A percentile compares a stretch with the other conserved stretches of the same genome.
These are phyloP conservation scores for Periophthalmodon schlosseri DNA, from an alignment of 2,113 vertebrate genomes.

Conservation along the genomic window DNA sequence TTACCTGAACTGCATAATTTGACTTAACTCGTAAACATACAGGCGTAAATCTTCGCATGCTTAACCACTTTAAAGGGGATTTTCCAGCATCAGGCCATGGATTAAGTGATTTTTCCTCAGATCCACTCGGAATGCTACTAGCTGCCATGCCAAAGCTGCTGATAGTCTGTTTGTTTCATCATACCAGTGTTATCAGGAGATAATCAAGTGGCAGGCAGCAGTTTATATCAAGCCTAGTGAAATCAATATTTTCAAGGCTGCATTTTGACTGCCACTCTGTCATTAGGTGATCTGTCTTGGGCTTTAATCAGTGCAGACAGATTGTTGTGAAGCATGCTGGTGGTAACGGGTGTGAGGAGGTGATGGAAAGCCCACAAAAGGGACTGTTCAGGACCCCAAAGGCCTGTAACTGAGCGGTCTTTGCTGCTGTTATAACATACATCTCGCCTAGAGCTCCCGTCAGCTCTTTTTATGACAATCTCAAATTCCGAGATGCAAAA, in stretches of 20 bases:
- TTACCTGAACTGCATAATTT: conserved; percentile 48
- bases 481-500: conserved; percentile 68
- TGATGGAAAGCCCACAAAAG: conserved; percentile 53
- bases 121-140: conserved; percentile 37
- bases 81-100: conserved; percentile 48
- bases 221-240: conserved; percentile 12
- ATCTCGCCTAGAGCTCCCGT: conserved; percentile 64
- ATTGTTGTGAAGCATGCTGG: conserved; percentile 50
- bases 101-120: conserved; percentile 48
- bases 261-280: conserved; percentile 39
- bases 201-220: conserved; percentile 31
- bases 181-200: conserved; percentile 32
- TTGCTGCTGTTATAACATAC: conserved; percentile 54
- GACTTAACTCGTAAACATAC: conserved; percentile 21
- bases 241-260: conserved; percentile 43
- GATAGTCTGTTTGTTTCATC: conserved; percentile 48
- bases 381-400: conserved; percentile 41
- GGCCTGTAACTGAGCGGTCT: conserved; percentile 36
- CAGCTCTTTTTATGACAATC: conserved; percentile 67
- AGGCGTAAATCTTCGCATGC: conserved; percentile 30
- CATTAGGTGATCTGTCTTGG: conserved; percentile 35
- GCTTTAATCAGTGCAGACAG: conserved; percentile 48
- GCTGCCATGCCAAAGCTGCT: conserved; percentile 31
- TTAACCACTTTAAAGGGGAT: conserved; percentile 46
- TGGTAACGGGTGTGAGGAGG: conserved; percentile 49